phyloP scores from a whole-genome alignment of 2,797 vertebrate genomes.

The Synanceia verrucosa region DNA sequence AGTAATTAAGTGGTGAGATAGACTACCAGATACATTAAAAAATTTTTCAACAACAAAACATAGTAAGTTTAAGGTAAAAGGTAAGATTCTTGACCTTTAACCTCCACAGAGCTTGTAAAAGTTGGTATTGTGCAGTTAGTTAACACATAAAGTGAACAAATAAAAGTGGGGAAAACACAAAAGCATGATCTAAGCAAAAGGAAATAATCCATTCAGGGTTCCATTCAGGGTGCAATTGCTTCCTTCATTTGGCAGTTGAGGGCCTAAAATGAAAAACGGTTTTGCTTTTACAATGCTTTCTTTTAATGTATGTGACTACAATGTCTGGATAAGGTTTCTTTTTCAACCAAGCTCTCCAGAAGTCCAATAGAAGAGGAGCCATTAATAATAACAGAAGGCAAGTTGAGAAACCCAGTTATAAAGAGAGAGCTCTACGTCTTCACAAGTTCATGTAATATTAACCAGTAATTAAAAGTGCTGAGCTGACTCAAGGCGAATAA shows the following conservation, averaged over 20 bases:
- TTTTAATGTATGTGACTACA: constrained; percentile 8
- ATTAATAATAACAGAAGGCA: constrained; percentile 12
- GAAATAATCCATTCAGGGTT: constrained; percentile 21
- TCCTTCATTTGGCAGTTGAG: constrained; percentile 22
- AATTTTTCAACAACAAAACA: no score
- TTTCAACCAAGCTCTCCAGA: not conserved
- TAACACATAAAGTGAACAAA: constrained; percentile 10
- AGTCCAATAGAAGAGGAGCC: constrained; percentile 25
- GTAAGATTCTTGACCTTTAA: no score
- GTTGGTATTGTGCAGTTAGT: no score
- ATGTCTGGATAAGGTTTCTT: constrained; percentile 24
- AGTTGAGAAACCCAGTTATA: constrained; percentile 8
- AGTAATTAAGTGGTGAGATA: not conserved
- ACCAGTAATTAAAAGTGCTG: constrained; percentile 55
- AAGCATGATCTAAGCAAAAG: constrained; percentile 23
- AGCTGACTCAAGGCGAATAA: constrained; percentile 31
- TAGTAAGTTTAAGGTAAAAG: no score
- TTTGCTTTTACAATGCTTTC: constrained; percentile 31
- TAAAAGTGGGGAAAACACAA: not conserved
- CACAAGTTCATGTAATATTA: constrained; percentile 64
- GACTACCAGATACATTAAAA: no score
- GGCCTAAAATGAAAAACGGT: not conserved
- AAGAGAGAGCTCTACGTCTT: constrained; percentile 23
- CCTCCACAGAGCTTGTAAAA: no score
- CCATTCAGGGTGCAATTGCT: constrained; percentile 1